Conservation (phyloP, 2,888 invertebrate species). For the Acanthosepion pharaonis region DNA sequence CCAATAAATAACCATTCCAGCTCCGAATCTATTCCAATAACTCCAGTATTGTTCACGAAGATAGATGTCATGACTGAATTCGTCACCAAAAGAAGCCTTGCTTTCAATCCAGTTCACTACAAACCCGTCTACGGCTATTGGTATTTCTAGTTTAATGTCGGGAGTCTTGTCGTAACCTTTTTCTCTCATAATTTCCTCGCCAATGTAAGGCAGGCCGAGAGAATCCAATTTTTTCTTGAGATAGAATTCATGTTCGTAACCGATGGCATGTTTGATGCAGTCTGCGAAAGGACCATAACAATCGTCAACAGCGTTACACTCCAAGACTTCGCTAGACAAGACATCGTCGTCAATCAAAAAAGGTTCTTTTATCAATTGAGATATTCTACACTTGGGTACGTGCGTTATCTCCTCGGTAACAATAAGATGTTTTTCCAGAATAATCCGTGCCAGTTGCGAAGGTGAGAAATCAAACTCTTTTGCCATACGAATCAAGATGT, state of each 20-base stretch:
- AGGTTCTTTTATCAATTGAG: slow-evolving; percentile 80
- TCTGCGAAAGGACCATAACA: slow-evolving; percentile 88
- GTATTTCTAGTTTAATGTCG: slow-evolving; percentile 91
- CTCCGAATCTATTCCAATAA: slow-evolving; percentile 92
- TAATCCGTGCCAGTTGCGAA: slow-evolving; percentile 79
- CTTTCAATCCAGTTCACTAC: slow-evolving; percentile 97
- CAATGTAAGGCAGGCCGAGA: slow-evolving; percentile 78
- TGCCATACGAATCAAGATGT: slow-evolving; percentile 49
- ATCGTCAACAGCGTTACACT: slow-evolving; percentile 87
- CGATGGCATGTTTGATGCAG: slow-evolving; percentile 84
- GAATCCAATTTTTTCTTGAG: slow-evolving; percentile 80
- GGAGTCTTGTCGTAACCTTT: slow-evolving; percentile 96
- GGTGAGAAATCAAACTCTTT: slow-evolving; percentile 76
- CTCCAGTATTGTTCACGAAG: slow-evolving; percentile 88
- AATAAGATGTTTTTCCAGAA: slow-evolving; percentile 78
- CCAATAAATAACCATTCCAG: slow-evolving; percentile 96
- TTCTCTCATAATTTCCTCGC: slow-evolving; percentile 85
- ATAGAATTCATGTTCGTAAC: slow-evolving; percentile 88
- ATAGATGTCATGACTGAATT: slow-evolving; percentile 85
- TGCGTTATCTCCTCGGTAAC: slow-evolving; percentile 50
- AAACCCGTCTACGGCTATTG: slow-evolving; percentile 88
- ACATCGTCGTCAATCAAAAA: slow-evolving; percentile 82
- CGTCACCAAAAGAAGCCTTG: slow-evolving; percentile 94
- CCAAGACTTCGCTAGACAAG: slow-evolving; percentile 83
- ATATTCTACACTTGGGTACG: slow-evolving; percentile 75